Evolutionary conservation across 1,140 invertebrate species (phyloP).

Genomic region (Oreohelix idahoensis): DNA sequence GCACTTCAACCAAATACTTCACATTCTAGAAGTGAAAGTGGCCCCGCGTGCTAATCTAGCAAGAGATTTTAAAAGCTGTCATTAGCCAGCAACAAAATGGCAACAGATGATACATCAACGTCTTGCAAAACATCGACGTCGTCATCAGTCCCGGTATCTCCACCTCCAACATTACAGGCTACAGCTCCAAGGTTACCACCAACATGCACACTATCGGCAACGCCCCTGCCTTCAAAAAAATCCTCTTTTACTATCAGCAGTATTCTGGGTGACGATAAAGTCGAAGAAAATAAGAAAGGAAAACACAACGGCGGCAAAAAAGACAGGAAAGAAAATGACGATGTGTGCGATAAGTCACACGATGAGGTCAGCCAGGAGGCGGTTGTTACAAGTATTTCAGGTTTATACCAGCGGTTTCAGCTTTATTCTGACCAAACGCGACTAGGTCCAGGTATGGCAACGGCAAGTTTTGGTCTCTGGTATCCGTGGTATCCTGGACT

Average conservation of each 20-base stretch:
- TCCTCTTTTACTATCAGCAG: slow-evolving; percentile 41
- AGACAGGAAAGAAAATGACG: background rate
- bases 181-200: background rate
- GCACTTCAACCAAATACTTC: no score
- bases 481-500: slow-evolving; percentile 38
- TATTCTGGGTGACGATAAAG: slow-evolving; percentile 38
- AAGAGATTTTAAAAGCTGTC: no score
- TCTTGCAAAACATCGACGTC: background rate
- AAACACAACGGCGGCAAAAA: background rate
- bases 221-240: background rate
- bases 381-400: slow-evolving; percentile 32
- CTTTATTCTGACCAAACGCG: slow-evolving; percentile 31
- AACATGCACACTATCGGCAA: background rate
- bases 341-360: background rate
- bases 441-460: slow-evolving; percentile 21
- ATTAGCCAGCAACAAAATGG: background rate
- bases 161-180: background rate
- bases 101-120: background rate
- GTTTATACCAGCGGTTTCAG: slow-evolving; percentile 32
- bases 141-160: background rate
- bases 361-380: slow-evolving; percentile 7
- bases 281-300: background rate
- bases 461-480: slow-evolving; percentile 33
- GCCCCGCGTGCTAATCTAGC: no score
- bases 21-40: no score